Evolutionary conservation across 2,113 vertebrate genomes (phyloP), one percentile per base, ranked within the genome.

Genomic region (Podarcis cretensis): DNA sequence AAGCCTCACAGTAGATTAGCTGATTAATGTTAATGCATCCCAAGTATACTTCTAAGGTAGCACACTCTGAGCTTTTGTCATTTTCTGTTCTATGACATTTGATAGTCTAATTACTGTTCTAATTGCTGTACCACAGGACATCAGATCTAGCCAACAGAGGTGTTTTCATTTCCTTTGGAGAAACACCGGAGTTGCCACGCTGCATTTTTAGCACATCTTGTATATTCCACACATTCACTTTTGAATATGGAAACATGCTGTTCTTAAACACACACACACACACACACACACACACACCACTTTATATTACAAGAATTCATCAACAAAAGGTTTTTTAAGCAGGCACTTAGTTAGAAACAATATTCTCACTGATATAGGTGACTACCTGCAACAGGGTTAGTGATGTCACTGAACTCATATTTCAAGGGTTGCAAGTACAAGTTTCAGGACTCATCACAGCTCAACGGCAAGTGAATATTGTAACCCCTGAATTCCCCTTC

Each of bases 51-150:
- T 76, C 54, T 63, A 76, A 71, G 82, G 27, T 16, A 71, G 82
- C 82, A 83, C 37, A 43, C 25, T 27, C 63, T 40, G 84, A 75
- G 71, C 73, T 20, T 80, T 25, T 37, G 78, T 63, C 48, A 48
- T 66, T 37, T 85, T 85, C 73, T 85, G 54, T 85, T 85, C 84
- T 85, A 76, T 85, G 84, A 85, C 54, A 85, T 48, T 40, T 18
- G 84, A 85, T 32, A 66, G 57, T 48, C 80, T 88, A 75, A 75
- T 76, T 83, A 77, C 73, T 88, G 80, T 48, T 83, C 80, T 76
- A 63, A 76, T 66, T 83, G 80, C 71, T 5, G 23, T 20, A 63
- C 59, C 71, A 83, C 81, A 48, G 1, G 69, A 43, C 48, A n/a
- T 81, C 20, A 88, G 73, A 66, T n/a, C 69, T 66, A 37, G 13